phyloP scores from a whole-genome alignment of 2,113 vertebrate species.

The Mesoclemmys tuberculata region DNA sequence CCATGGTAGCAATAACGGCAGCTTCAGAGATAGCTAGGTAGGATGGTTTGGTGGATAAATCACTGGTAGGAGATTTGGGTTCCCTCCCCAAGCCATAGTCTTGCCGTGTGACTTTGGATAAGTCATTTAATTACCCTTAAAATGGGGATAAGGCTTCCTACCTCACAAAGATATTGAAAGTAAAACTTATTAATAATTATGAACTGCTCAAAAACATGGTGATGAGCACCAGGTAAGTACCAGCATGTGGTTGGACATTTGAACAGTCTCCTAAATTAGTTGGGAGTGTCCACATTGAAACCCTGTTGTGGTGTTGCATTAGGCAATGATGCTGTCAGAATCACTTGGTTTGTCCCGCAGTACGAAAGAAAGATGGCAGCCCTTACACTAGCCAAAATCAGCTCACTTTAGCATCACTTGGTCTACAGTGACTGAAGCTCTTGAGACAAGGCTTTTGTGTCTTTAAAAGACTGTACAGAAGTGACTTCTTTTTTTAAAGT shows the following conservation, averaged over 20 bases:
- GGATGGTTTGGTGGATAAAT: not conserved
- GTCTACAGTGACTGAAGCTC: not conserved
- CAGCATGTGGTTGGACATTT: rapidly evolving
- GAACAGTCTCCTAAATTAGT: not conserved
- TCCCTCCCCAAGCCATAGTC: not conserved
- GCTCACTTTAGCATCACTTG: not conserved
- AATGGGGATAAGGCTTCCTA: not conserved
- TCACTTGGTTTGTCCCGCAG: not conserved
- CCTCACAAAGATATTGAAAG: not conserved
- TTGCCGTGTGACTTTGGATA: not conserved
- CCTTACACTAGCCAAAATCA: rapidly evolving
- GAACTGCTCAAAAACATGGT: not conserved
- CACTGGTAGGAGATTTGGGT: not conserved
- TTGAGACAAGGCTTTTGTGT: not conserved
- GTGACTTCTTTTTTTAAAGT: not conserved
- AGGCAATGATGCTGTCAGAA: not conserved
- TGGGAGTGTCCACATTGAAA: not conserved
- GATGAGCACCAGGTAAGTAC: not conserved
- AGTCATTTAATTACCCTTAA: not conserved
- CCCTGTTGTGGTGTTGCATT: rapidly evolving
- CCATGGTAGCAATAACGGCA: not conserved
- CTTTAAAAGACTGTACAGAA: conserved; percentile 25
- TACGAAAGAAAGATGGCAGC: not conserved
- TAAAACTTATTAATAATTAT: not conserved
- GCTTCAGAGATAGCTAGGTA: not conserved